Conservation (phyloP, 2,888 invertebrate species). For the Polymixis lichenea region DNA sequence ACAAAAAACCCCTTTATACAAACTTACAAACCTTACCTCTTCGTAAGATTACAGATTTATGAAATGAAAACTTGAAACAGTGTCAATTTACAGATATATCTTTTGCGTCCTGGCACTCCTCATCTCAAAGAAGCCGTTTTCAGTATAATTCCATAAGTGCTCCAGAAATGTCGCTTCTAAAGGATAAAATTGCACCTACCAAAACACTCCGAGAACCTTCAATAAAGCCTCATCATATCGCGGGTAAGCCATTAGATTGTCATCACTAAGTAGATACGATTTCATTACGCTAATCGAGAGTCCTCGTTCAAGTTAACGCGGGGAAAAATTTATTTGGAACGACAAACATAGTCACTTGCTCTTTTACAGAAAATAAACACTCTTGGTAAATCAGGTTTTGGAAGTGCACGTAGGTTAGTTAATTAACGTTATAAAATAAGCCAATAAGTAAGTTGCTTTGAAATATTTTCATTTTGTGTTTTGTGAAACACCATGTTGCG, state of each 20-base stretch:
- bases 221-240: conserved; percentile 12
- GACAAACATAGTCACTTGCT: conserved; percentile 46
- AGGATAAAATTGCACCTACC: not conserved
- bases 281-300: conserved; percentile 56
- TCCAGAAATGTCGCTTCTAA: not conserved
- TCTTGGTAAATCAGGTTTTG: conserved; percentile 40
- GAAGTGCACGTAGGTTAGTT: conserved; percentile 10
- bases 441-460: not conserved
- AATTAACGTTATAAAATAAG: conserved; percentile 2
- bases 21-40: too few relatives aligned
- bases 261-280: conserved; percentile 41
- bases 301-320: conserved; percentile 40
- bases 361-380: conserved; percentile 37
- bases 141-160: not conserved
- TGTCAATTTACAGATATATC: too few relatives aligned
- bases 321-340: conserved; percentile 55
- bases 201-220: conserved; percentile 18
- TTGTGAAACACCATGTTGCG: not conserved
- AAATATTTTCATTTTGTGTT: not conserved
- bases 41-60: too few relatives aligned
- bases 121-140: not conserved
- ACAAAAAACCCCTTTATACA: too few relatives aligned
- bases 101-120: not conserved
- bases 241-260: conserved; percentile 30
- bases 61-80: too few relatives aligned